Percentiles rank a stretch among this genome's conserved stretches.
phyloP scores from a whole-genome alignment of 1,140 invertebrate genomes.

The Heliothis virescens region DNA sequence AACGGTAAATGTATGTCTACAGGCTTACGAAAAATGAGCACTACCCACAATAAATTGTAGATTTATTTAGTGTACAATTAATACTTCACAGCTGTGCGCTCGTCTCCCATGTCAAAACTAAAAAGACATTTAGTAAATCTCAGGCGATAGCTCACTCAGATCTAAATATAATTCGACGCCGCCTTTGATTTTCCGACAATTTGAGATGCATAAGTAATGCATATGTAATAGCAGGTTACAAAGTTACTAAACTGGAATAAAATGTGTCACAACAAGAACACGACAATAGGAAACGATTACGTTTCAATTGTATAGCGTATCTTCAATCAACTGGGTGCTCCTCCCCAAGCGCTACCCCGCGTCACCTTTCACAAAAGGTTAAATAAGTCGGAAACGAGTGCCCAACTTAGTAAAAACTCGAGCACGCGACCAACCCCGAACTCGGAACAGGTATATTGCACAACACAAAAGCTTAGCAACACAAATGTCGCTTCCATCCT shows the following conservation, averaged over 20 bases:
- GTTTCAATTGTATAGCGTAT: conserved; percentile 43
- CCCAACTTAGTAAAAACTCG: conserved; percentile 51
- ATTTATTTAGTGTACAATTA: conserved; percentile 10
- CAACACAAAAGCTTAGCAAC: conserved; percentile 36
- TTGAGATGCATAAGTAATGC: conserved; percentile 11
- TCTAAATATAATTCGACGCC: conserved; percentile 24
- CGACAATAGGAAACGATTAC: conserved; percentile 39
- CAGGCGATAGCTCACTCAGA: conserved; percentile 3
- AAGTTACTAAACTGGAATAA: conserved; percentile 17
- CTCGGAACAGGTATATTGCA: conserved; percentile 42
- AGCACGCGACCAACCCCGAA: conserved; percentile 43
- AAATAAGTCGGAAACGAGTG: conserved; percentile 65
- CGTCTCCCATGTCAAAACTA: conserved; percentile 14
- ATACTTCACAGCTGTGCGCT: conserved; percentile 17
- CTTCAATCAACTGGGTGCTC: conserved; percentile 43
- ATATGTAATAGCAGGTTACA: conserved; percentile 3
- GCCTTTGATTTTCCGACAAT: neutral
- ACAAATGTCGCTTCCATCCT: conserved; percentile 29
- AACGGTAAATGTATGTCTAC: neutral
- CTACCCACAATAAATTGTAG: neutral
- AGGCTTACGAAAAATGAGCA: neutral
- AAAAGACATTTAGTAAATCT: conserved; percentile 22
- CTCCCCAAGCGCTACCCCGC: conserved; percentile 22
- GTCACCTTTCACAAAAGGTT: conserved; percentile 55
- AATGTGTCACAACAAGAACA: conserved; percentile 32